Conservation (phyloP, 1,140 invertebrate species). For the Odontomachus brunneus region DNA sequence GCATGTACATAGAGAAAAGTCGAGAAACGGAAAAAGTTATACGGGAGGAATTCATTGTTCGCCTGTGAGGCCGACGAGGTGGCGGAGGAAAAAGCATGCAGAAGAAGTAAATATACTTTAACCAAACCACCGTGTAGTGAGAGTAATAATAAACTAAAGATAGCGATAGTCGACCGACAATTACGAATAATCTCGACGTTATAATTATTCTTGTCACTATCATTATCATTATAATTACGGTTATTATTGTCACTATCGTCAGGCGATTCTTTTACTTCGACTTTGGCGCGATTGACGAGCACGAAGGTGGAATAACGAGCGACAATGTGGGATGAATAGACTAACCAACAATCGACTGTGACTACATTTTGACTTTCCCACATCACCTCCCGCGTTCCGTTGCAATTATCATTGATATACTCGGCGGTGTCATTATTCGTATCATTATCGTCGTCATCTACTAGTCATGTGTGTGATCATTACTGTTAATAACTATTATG, state of each 20-base stretch:
- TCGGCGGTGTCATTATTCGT: constrained; percentile 66
- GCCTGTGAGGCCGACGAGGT: constrained; percentile 65
- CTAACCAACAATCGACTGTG: not conserved
- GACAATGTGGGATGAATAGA: not conserved
- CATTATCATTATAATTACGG: constrained; percentile 73
- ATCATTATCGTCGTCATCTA: constrained; percentile 56
- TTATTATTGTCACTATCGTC: constrained; percentile 69
- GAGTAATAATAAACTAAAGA: constrained; percentile 83
- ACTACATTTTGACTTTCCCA: constrained; percentile 20
- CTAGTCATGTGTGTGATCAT: constrained; percentile 30
- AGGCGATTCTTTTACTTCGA: constrained; percentile 58
- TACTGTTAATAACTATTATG: constrained; percentile 48
- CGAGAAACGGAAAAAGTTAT: constrained; percentile 48
- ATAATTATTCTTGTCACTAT: constrained; percentile 76
- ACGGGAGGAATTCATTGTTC: constrained; percentile 79
- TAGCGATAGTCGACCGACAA: constrained; percentile 78
- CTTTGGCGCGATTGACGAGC: constrained; percentile 41
- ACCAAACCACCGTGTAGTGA: constrained; percentile 84
- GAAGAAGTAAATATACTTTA: constrained; percentile 79
- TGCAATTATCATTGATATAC: constrained; percentile 71
- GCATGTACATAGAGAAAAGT: constrained; percentile 80
- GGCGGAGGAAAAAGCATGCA: constrained; percentile 29
- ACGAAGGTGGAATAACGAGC: not conserved
- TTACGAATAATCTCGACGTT: constrained; percentile 80
- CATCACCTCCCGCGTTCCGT: not conserved